Evolutionary conservation across 2,888 invertebrate genomes (phyloP), one percentile per base, ranked within the genome.

Genomic region (Nowickia ferox): DNA sequence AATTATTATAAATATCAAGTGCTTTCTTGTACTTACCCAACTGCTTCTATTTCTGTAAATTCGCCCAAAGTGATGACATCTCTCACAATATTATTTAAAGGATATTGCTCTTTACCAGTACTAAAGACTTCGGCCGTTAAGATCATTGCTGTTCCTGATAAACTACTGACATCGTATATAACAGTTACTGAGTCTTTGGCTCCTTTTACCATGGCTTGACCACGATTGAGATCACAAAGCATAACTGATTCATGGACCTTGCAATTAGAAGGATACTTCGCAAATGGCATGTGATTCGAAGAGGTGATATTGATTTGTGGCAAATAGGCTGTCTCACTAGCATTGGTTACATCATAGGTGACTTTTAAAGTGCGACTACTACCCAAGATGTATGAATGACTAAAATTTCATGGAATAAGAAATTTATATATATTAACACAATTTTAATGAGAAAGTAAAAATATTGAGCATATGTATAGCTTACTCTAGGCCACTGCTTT

Each of bases 261-360:
- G 83, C 93, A 93, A 40, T 90, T 90, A 13, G 92, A 90, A 1
- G 93, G 93, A 22, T 90, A 91, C 79, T 90, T 90, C 1, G 92
- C 91, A 66, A 93, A 92, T 15, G 89, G 89, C 88, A 92, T 89
- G 3, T 89, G 90, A 79, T 92, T 91, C 2, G 94, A 93, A 46
- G 94, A 91, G 13, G 92, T 92, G 2, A 94, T 90, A 74, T 92
- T 91, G 38, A 94, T 88, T 88, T 93, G 92, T 0, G 94, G 93
- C 61, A 93, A 89, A 87, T 94, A 94, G 5, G 94, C 94, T 1
- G 93, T 92, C 88, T 94, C 94, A 1, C 93, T 93, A 0, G 84
- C 86, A 87, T 94, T 94, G 5, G 87, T 89, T 1, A 94, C 89
- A 10, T 91, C 90, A 79, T 93, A 93, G 9, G 90, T 89, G 8